phyloP scores from a whole-genome alignment of 23 tunicate genomes.

The Styela plicata region DNA sequence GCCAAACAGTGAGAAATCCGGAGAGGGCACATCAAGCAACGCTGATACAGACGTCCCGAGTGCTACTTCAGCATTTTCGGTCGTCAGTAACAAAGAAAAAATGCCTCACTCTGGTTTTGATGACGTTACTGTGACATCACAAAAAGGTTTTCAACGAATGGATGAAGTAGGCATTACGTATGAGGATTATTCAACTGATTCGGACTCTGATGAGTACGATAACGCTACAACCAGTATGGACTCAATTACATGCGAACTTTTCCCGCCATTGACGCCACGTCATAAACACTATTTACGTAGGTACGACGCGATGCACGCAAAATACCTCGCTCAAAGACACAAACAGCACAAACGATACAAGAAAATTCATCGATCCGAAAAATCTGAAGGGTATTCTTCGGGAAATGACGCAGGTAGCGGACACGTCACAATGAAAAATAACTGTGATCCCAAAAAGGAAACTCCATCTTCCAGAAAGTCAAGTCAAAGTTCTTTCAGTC shows the following conservation, averaged over 20 bases:
- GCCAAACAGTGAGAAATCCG: not conserved
- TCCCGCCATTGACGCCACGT: constrained; percentile 33
- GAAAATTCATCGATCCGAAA: constrained; percentile 4
- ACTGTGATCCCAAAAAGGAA: not conserved
- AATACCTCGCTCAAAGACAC: not conserved
- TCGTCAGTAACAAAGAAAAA: constrained; percentile 15
- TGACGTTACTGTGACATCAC: constrained; percentile 5
- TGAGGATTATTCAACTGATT: constrained; percentile 24
- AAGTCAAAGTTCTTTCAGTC: not conserved
- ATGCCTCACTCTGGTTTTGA: not conserved
- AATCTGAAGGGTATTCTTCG: constrained; percentile 30
- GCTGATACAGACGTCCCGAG: constrained; percentile 8
- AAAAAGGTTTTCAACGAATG: not conserved
- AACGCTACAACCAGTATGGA: constrained; percentile 27
- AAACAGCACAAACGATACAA: not conserved
- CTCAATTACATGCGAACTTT: constrained; percentile 30
- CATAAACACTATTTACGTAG: constrained; percentile 33
- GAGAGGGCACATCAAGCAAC: not conserved
- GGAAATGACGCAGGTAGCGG: constrained; percentile 18
- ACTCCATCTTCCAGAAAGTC: not conserved
- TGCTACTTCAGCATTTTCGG: constrained; percentile 23
- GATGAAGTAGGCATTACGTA: constrained; percentile 4
- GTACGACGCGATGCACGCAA: constrained; percentile 27
- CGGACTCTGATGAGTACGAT: constrained; percentile 28
- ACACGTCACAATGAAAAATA: not conserved